phyloP scores from a whole-genome alignment of 2,113 vertebrate species.

The Rhipidura dahli region DNA sequence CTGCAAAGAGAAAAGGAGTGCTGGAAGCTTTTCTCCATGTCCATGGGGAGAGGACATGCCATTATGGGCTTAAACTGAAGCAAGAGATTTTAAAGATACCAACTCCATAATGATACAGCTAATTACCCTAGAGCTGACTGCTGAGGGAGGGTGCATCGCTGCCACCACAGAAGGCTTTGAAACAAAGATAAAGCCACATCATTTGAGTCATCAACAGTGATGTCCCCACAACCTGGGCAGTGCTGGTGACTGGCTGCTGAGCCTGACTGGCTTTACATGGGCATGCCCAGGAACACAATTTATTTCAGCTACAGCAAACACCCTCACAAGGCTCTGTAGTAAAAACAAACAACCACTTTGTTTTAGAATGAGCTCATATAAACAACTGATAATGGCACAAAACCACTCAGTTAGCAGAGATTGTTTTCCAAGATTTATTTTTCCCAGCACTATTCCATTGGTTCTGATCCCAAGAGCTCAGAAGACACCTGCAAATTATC shows the following conservation, averaged over 20 bases:
- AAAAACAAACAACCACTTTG: neutral
- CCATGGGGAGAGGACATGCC: neutral
- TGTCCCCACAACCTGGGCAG: neutral
- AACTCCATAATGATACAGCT: neutral
- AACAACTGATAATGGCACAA: slow-evolving; percentile 5
- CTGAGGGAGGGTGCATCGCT: neutral
- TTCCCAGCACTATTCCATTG: neutral
- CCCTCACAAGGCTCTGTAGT: neutral
- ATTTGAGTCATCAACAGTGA: neutral
- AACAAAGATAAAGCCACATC: neutral
- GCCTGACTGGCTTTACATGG: neutral
- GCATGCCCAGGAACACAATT: neutral
- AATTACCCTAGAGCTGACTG: neutral
- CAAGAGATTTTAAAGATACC: neutral
- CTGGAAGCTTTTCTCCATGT: neutral
- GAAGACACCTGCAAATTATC: neutral
- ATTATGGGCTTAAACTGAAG: neutral
- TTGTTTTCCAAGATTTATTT: neutral
- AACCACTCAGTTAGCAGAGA: neutral
- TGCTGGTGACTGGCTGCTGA: neutral
- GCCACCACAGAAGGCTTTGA: neutral
- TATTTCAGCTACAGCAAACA: neutral
- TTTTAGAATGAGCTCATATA: slow-evolving; percentile 24
- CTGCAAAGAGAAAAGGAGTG: slow-evolving; percentile 10
- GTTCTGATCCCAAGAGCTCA: neutral